Conservation (phyloP, 2,888 invertebrate species). For the Tuberolachnus salignus region DNA sequence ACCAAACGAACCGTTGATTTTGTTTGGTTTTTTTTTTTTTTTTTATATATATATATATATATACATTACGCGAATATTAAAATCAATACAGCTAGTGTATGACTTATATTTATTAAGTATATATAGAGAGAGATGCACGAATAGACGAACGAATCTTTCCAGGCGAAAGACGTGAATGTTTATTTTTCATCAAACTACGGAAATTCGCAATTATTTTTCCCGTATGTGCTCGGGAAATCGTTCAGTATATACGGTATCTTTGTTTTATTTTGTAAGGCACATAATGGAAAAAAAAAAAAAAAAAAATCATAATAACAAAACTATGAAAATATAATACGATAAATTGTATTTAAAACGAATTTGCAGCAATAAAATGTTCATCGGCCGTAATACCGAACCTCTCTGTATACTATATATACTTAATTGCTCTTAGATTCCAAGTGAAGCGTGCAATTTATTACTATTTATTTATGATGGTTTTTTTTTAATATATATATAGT, state of each 20-base stretch:
- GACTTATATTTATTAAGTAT: neutral
- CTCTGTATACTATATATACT: no score
- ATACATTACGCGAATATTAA: slow-evolving; percentile 26
- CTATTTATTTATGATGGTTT: no score
- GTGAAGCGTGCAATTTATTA: no score
- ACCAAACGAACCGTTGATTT: slow-evolving; percentile 36
- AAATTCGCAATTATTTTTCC: slow-evolving; percentile 28
- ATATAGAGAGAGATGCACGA: neutral
- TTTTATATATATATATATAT: no score
- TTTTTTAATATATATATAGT: no score
- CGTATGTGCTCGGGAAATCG: neutral
- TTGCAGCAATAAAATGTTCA: no score
- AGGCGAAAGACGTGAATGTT: slow-evolving; percentile 13
- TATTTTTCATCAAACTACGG: slow-evolving; percentile 38
- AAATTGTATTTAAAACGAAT: no score
- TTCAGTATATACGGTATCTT: neutral
- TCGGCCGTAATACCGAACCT: no score
- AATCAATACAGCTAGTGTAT: slow-evolving; percentile 25
- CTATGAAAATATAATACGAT: no score
- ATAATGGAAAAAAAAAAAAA: no score
- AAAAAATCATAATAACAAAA: no score
- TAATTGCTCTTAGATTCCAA: no score
- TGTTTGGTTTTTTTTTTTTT: slow-evolving; percentile 5
- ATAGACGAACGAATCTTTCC: slow-evolving; percentile 3
- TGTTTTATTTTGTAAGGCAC: neutral